Evolutionary conservation across 2,113 vertebrate genomes (phyloP).

Genomic region (Agelaius phoeniceus): DNA sequence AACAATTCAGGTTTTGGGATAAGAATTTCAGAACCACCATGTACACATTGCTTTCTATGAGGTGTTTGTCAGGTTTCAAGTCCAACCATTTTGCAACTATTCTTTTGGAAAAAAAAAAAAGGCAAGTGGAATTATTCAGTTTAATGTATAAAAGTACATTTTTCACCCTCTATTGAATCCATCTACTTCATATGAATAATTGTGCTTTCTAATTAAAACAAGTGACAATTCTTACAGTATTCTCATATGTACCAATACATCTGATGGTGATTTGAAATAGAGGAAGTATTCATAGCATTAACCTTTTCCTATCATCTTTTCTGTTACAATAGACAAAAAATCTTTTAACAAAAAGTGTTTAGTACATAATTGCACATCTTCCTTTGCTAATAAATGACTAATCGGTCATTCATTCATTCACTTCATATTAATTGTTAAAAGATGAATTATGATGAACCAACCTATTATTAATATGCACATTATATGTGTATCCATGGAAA

Average conservation of each 20-base stretch:
- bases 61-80: neutral
- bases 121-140: neutral
- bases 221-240: neutral
- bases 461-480: slow-evolving; percentile 41
- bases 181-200: neutral
- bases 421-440: slow-evolving; percentile 53
- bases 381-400: slow-evolving; percentile 33
- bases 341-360: slow-evolving; percentile 7
- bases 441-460: slow-evolving; percentile 59
- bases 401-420: slow-evolving; percentile 31
- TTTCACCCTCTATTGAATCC: neutral
- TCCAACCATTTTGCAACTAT: neutral
- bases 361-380: slow-evolving; percentile 4
- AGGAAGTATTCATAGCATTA: neutral
- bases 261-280: neutral
- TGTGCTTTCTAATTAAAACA: slow-evolving; percentile 2
- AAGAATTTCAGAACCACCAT: neutral
- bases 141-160: neutral
- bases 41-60: neutral
- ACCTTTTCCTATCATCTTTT: neutral
- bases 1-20: neutral
- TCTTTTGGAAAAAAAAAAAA: accelerated
- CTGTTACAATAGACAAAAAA: neutral
- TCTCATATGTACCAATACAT: neutral
- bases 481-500: slow-evolving; percentile 52